phyloP scores from a whole-genome alignment of 2,797 vertebrate genomes.

The Salmo trutta region DNA sequence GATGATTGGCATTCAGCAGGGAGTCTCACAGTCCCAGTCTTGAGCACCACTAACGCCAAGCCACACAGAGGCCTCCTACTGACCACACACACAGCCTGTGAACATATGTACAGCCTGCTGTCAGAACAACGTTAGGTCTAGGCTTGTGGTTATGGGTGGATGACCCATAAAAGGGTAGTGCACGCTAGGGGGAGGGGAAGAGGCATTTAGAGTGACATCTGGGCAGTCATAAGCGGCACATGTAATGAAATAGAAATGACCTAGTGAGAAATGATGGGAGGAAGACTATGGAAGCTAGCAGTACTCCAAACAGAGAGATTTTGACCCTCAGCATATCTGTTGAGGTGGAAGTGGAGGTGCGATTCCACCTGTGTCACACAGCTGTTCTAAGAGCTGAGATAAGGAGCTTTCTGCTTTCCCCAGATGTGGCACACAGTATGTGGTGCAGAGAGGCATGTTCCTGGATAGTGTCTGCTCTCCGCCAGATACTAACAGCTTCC shows the following conservation, averaged over 20 bases:
- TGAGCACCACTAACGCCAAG: constrained; percentile 22
- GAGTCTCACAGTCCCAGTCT: constrained; percentile 26
- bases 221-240: background rate
- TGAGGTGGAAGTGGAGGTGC: constrained; percentile 20
- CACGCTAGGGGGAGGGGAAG: background rate
- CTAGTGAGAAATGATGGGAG: background rate
- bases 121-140: constrained; percentile 27
- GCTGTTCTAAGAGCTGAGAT: constrained; percentile 42
- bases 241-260: background rate
- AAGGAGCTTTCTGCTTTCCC: background rate
- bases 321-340: constrained; percentile 32
- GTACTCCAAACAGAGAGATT: background rate
- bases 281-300: background rate
- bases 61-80: too few species aligned
- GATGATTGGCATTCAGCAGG: constrained; percentile 38
- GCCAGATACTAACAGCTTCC: too few species aligned
- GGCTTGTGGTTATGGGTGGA: background rate
- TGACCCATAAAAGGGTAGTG: background rate
- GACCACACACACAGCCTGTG: background rate
- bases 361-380: constrained; percentile 43
- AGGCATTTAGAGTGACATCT: background rate
- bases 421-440: background rate
- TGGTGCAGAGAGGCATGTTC: background rate
- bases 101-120: constrained; percentile 9
- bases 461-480: background rate